Conservation (phyloP, 2,888 invertebrate genomes). For the Proisotoma minuta region DNA sequence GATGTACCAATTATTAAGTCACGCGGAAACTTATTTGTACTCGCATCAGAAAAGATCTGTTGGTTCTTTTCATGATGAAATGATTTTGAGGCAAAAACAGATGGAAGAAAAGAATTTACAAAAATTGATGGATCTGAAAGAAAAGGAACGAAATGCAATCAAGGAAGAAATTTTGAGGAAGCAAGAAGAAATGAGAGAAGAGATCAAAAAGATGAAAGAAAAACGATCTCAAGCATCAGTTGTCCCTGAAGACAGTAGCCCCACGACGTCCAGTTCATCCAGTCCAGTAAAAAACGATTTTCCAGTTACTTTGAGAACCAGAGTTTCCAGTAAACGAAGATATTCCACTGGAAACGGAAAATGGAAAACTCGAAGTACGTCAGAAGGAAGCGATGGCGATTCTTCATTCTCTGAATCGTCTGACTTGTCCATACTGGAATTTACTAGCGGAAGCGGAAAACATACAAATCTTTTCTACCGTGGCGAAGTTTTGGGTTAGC, state of each 20-base stretch:
- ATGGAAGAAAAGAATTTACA: conserved; percentile 57
- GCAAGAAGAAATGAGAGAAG: conserved; percentile 70
- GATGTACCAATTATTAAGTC: conserved; percentile 76
- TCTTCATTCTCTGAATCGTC: conserved; percentile 57
- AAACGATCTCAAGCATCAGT: conserved; percentile 23
- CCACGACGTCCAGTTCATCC: conserved; percentile 16
- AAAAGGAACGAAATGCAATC: conserved; percentile 64
- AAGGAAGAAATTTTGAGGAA: conserved; percentile 71
- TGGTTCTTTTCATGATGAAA: conserved; percentile 85
- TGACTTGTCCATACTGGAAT: conserved; percentile 56
- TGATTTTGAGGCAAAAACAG: conserved; percentile 69
- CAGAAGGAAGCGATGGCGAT: conserved; percentile 59
- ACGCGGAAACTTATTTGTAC: conserved; percentile 72
- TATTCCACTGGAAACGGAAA: conserved; percentile 47
- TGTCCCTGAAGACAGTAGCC: background rate
- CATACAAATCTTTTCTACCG: conserved; percentile 63
- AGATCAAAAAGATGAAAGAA: conserved; percentile 56
- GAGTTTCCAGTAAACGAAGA: conserved; percentile 20
- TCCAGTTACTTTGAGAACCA: background rate
- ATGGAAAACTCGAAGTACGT: conserved; percentile 53
- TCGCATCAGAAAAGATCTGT: conserved; percentile 73
- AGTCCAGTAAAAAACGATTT: conserved; percentile 30
- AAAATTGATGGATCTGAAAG: conserved; percentile 58
- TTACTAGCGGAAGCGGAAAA: conserved; percentile 56
- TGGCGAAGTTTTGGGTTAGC: conserved; percentile 67